phyloP scores from a whole-genome alignment of 2,888 invertebrate species.

The Cylindroiulus punctatus region DNA sequence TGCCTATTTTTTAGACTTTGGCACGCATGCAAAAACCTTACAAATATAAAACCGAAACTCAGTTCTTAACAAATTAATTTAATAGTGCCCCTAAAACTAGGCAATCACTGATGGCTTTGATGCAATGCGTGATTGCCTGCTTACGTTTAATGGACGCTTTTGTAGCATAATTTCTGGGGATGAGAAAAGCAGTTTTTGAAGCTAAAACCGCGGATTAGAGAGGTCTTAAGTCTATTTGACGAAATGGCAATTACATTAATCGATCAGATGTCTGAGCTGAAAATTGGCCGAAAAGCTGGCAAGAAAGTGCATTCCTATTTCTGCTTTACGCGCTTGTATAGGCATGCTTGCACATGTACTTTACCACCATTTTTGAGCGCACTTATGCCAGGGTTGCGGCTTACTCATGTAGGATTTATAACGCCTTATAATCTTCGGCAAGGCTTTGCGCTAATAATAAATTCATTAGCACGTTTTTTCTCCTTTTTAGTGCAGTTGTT shows the following conservation, averaged over 20 bases:
- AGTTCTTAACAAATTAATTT: neutral
- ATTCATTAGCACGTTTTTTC: neutral
- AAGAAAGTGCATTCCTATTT: neutral
- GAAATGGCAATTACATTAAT: constrained; percentile 37
- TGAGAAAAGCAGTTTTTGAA: neutral
- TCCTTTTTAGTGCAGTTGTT: too few relatives aligned
- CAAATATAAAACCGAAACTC: neutral
- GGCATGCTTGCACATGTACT: neutral
- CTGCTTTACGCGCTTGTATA: neutral
- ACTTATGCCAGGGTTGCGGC: neutral
- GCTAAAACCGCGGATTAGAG: neutral
- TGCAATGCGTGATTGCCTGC: constrained; percentile 3
- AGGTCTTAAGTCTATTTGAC: constrained; percentile 28
- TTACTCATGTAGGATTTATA: neutral
- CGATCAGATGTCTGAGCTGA: constrained; percentile 17
- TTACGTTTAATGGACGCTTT: neutral
- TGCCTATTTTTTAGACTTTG: too few relatives aligned
- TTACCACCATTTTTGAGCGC: neutral
- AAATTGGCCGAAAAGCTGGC: neutral
- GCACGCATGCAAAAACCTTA: neutral
- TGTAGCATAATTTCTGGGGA: neutral
- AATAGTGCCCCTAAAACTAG: neutral
- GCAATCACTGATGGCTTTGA: neutral
- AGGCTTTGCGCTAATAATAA: neutral
- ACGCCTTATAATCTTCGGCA: neutral